Evolutionary conservation across 2,797 vertebrate genomes (phyloP).

Genomic region (Spatula versicolor): DNA sequence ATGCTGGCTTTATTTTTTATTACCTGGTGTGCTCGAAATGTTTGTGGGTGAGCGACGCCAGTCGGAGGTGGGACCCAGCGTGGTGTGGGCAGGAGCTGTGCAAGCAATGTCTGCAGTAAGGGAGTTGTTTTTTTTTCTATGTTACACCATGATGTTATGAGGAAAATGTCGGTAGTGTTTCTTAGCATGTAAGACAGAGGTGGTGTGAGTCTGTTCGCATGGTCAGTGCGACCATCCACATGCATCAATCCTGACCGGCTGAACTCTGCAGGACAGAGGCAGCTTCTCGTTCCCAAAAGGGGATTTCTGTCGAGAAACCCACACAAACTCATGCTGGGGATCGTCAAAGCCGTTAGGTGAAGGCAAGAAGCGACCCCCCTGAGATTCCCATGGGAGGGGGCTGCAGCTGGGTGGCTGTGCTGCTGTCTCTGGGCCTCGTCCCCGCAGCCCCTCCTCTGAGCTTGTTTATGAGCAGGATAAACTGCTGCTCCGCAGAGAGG

Average conservation of each 20-base stretch:
- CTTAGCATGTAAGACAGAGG: too few relatives aligned
- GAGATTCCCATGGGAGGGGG: too few relatives aligned
- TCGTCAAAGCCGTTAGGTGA: neutral
- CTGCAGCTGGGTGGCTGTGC: neutral
- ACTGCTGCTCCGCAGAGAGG: conserved; percentile 16
- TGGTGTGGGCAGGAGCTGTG: neutral
- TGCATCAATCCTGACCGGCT: neutral
- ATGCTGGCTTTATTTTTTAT: neutral
- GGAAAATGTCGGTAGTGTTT: neutral
- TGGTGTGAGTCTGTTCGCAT: neutral
- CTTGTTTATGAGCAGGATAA: conserved; percentile 17
- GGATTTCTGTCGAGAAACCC: neutral
- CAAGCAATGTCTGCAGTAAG: neutral
- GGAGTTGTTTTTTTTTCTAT: neutral
- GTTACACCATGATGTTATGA: neutral
- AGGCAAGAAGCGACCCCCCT: neutral
- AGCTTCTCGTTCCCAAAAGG: fast-evolving
- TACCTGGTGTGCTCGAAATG: fast-evolving
- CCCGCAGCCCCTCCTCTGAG: neutral
- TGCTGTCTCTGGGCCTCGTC: neutral
- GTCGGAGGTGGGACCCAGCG: neutral
- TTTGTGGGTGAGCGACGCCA: neutral
- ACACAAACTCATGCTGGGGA: neutral
- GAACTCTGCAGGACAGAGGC: neutral
- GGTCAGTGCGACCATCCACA: neutral